Conservation (phyloP, 2,113 vertebrate species). For the Pogonocichla stellata region DNA sequence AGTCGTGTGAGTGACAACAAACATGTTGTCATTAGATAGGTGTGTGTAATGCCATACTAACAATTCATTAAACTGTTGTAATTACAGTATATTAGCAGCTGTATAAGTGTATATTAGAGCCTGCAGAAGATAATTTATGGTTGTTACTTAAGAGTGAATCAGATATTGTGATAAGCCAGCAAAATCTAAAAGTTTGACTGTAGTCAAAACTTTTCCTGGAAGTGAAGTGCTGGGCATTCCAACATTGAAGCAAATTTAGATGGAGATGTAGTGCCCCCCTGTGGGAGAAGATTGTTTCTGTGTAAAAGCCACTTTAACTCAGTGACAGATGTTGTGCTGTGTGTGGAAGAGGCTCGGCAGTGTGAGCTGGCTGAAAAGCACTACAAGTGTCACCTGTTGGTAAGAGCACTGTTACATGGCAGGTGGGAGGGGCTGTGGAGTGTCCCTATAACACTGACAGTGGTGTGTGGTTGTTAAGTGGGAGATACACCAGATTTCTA, state of each 20-base stretch:
- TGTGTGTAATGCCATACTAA: background rate
- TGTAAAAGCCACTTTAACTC: constrained; percentile 64
- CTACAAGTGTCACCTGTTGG: constrained; percentile 73
- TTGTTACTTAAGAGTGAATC: background rate
- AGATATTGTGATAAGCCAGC: background rate
- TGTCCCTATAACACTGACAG: background rate
- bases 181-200: background rate
- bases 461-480: background rate
- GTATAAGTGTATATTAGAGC: background rate
- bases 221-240: background rate
- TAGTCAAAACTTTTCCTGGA: background rate
- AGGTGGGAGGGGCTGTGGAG: background rate
- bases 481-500: background rate
- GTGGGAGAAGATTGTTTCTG: background rate
- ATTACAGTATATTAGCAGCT: background rate
- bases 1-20: accelerated
- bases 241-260: background rate
- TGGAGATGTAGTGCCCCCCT: background rate
- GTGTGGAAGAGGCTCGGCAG: constrained; percentile 57
- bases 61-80: background rate
- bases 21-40: background rate
- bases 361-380: constrained; percentile 70
- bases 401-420: constrained; percentile 36
- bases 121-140: background rate
- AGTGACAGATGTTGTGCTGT: constrained; percentile 73